phyloP scores from a whole-genome alignment of 1,140 invertebrate species.

The Leptopilina boulardi region DNA sequence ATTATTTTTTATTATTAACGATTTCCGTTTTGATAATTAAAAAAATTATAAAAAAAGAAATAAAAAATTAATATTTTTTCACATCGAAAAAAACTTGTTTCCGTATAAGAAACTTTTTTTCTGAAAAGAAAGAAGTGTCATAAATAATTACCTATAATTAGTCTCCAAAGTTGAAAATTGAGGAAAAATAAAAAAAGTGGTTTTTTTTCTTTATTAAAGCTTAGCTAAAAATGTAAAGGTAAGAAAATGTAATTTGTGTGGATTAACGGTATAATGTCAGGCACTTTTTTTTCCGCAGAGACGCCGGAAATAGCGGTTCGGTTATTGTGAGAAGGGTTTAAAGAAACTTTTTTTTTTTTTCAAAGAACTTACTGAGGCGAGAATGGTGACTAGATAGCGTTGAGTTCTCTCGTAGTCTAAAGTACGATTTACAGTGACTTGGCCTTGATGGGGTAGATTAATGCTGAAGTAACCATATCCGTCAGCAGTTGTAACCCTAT shows the following conservation, averaged over 20 bases:
- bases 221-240: neutral
- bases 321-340: slow-evolving; percentile 16
- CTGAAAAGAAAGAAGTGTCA: too few species aligned
- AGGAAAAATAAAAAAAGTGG: neutral
- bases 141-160: too few species aligned
- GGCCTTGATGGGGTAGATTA: slow-evolving; percentile 91
- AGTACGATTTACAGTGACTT: slow-evolving; percentile 91
- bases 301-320: slow-evolving; percentile 17
- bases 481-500: slow-evolving; percentile 82
- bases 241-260: neutral
- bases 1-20: too few species aligned
- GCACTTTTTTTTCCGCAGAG: neutral
- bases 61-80: too few species aligned
- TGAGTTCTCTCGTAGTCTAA: slow-evolving; percentile 94
- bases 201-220: too few species aligned
- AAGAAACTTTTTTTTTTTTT: neutral
- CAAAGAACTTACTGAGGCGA: slow-evolving; percentile 87
- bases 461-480: slow-evolving; percentile 90
- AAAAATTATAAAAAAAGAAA: too few species aligned
- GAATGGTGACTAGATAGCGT: slow-evolving; percentile 91
- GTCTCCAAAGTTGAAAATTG: neutral
- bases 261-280: neutral
- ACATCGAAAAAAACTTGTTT: too few species aligned
- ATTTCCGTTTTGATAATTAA: too few species aligned
- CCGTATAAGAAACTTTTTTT: too few species aligned